Percentiles rank a stretch among this genome's conserved stretches.
Evolutionary conservation across 1,140 invertebrate species (phyloP).

Genomic region (Stegodyphus mimosarum): DNA sequence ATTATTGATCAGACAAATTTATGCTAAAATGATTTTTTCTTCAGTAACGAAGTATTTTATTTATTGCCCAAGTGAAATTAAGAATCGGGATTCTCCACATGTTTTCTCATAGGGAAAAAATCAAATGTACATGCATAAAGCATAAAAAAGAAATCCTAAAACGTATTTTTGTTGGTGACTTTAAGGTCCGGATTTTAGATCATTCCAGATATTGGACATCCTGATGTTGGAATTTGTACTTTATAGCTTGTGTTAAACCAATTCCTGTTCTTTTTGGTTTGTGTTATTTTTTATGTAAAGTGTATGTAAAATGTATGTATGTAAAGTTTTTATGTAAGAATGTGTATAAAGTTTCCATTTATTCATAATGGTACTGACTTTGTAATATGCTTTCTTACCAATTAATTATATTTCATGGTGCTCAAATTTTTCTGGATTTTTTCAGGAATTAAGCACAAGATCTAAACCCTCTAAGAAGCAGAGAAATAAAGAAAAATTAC

Average conservation of each 20-base stretch:
- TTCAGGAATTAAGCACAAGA: constrained; percentile 12
- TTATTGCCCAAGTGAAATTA: too few relatives aligned
- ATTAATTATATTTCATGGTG: background rate
- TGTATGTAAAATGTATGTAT: background rate
- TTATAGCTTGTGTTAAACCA: background rate
- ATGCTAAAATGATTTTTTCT: too few relatives aligned
- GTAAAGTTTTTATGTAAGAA: background rate
- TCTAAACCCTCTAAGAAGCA: constrained; percentile 19
- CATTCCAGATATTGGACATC: too few relatives aligned
- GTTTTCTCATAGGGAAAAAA: too few relatives aligned
- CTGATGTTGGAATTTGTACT: too few relatives aligned
- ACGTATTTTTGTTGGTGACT: too few relatives aligned
- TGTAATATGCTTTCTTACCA: background rate
- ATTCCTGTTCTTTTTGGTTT: background rate
- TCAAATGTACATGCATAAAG: too few relatives aligned
- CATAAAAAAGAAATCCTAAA: too few relatives aligned
- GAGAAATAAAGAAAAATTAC: constrained; percentile 19
- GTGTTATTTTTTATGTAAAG: background rate
- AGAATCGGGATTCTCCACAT: too few relatives aligned
- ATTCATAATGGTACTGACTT: background rate
- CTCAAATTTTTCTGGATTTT: background rate
- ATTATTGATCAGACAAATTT: too few relatives aligned
- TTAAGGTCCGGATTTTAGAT: too few relatives aligned
- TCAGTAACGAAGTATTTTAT: too few relatives aligned
- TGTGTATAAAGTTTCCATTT: background rate